phyloP scores from a whole-genome alignment of 2,797 vertebrate species.

The Telmatherina bonti region DNA sequence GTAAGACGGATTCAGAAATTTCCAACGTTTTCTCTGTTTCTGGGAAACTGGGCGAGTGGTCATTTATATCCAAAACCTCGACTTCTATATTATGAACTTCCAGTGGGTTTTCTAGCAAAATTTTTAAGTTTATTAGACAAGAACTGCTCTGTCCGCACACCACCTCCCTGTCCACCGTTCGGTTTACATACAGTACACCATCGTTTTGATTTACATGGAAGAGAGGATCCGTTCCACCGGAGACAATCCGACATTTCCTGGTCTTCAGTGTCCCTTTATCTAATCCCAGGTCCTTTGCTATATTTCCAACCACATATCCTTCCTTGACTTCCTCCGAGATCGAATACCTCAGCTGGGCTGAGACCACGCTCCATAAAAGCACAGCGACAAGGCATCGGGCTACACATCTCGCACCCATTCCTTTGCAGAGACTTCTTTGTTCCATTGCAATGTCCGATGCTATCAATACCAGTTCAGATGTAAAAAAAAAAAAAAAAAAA shows the following conservation, averaged over 20 bases:
- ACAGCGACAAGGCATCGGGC: slow-evolving; percentile 3
- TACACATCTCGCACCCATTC: background rate
- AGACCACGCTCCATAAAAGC: slow-evolving; percentile 37
- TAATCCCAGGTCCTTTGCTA: slow-evolving; percentile 82
- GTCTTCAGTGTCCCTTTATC: slow-evolving; percentile 65
- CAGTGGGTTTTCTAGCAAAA: slow-evolving; percentile 64
- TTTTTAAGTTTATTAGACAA: slow-evolving; percentile 75
- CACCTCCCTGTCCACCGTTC: slow-evolving; percentile 79
- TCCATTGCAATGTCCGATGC: slow-evolving; percentile 26
- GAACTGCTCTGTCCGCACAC: slow-evolving; percentile 64
- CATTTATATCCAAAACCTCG: slow-evolving; percentile 68
- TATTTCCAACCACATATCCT: slow-evolving; percentile 80
- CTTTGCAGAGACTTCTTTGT: slow-evolving; percentile 47
- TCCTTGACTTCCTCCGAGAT: slow-evolving; percentile 78
- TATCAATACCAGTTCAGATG: too few relatives aligned
- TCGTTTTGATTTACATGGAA: slow-evolving; percentile 69
- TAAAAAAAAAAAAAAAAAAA: too few relatives aligned
- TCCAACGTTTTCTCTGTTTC: slow-evolving; percentile 55
- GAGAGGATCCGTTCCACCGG: background rate
- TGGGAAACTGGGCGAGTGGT: slow-evolving; percentile 59
- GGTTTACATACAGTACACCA: slow-evolving; percentile 72
- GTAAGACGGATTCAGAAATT: slow-evolving; percentile 58
- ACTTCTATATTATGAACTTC: slow-evolving; percentile 59
- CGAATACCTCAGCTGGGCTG: slow-evolving; percentile 76
- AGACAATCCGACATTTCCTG: slow-evolving; percentile 62